Evolutionary conservation across 53 echinoderm and acorn worm genomes (phyloP), one percentile per base, ranked within the genome.

Genomic region (Temnopleurus reevesii): DNA sequence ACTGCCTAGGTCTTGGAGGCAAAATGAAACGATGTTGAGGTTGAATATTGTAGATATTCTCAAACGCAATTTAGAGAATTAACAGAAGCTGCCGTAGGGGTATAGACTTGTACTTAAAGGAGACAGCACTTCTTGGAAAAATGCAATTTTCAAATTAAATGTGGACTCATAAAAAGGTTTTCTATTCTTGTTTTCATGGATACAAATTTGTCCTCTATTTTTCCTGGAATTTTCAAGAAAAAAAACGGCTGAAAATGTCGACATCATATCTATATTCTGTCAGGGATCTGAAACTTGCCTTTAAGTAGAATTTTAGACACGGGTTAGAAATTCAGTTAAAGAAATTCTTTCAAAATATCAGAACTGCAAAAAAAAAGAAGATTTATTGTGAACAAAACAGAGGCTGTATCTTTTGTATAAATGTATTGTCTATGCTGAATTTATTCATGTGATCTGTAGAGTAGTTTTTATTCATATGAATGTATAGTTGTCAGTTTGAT

Each of bases 331-430:
- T 36, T 18, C 15, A 15, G 4, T 31, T 4, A 38, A 45, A 44
- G 3, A 30, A 30, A 79, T 26, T 79, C 79, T 79, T 47, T 49
- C 46, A 41, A 71, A 18, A 49, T 47, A 47, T 79, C 28, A 9
- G 26, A 79, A 45, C 77, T 77, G 77, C 38, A 44, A 47, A 49
- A 12, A 7, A n/a, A 17, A 47, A 2, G 46, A 5, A 29, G 51
- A 28, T 79, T 49, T 79, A 47, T 47, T 71, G 18, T 71, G 71
- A 71, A 71, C 34, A 71, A 71, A 71, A 35, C 5, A 46, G 79
- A 79, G 79, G 79, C 49, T 79, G 79, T 49, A 49, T 79, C 27
- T 79, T 79, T 79, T 79, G 79, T 79, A 49, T 49, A 79, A 79
- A 79, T 79, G 28, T 79, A 28, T 47, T 79, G 49, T 47, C 47